Evolutionary conservation across 2,888 invertebrate species (phyloP), one percentile per base, ranked within the genome.

Genomic region (Polylopha cassiicola): DNA sequence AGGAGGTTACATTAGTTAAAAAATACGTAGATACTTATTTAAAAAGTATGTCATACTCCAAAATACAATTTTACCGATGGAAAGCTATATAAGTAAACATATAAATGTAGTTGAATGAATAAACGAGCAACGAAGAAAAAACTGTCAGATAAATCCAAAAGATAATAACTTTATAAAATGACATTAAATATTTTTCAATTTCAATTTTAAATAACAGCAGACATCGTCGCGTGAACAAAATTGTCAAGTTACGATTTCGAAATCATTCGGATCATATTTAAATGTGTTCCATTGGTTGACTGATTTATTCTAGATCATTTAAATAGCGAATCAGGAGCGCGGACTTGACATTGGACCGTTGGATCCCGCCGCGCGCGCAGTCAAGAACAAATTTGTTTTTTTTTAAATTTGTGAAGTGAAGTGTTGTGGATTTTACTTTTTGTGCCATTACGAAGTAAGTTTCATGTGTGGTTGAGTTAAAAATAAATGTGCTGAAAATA

Each of bases 281-380:
- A 60, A 48, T 44, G 27, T 34, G 65, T 58, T 62, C 65, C 63
- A 58, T 56, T 53, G 51, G 47, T 47, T 31, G 45, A 43, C 45
- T 43, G 42, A 53, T 45, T 48, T 53, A 61, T 74, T 68, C 72
- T 75, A 73, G 80, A 72, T 73, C 80, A 82, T 73, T 81, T 85
- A 85, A 76, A 84, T 81, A 82, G 73, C 73, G 73, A 71, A 73
- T 70, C 78, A 70, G 69, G 64, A 61, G 61, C 65, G 54, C 48
- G 62, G 32, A 55, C 61, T 71, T 78, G 76, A 76, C 82, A 84
- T 77, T 84, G 78, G 69, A 68, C 68, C 60, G 58, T 55, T 50
- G 53, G 57, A 52, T 41, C 58, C 55, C 65, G 58, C 33, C 63
- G 65, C 58, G 58, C 44, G 63, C 67, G 70, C 68, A 53, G 47